Evolutionary conservation across 1,140 invertebrate species (phyloP), one percentile per base, ranked within the genome.

Genomic region (Drosophila seguyi): DNA sequence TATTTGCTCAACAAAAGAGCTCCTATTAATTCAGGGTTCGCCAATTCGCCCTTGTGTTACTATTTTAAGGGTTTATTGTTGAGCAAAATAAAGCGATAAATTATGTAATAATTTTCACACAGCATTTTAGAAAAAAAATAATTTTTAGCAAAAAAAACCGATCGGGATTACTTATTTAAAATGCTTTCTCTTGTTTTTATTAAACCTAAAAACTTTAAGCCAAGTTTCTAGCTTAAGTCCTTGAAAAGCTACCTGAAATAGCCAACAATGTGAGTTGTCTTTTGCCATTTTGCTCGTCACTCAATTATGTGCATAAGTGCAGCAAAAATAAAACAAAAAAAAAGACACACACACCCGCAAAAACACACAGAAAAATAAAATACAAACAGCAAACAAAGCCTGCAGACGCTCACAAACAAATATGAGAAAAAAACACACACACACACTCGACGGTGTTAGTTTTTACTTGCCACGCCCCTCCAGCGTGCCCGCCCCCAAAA

Each of bases 221-320:
- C 0, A 53, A 16, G 7, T 22, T 53, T 22, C 20, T 11, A 11
- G 14, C 11, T 36, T 39, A 31, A 14, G 4, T 29, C 13, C 14
- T 11, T 38, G 18, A 7, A 39, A 29, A 56, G 52, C 29, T 20
- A 27, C 29, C 38, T 36, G 27, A 11, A 38, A 50, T n/a, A 1
- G 52, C 45, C 50, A 56, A 65, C 56, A 75, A 39, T 31, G 14
- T 36, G n/a, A 25, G 42, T 38, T 47, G 31, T 75, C 55, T 38
- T 41, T 22, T 1, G 20, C 45, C 61, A 36, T 58, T 58, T 62
- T 36, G 56, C 56, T 50, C 57, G 25, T 18, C 47, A 66, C 79
- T 77, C 60, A 88, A 88, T 87, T 88, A 87, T 88, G 85, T 87
- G 79, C 67, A 80, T 88, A 77, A 88, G 79, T 83, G 84, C 84